phyloP scores from a whole-genome alignment of 2,888 invertebrate species.

The Ennomos erosarius region DNA sequence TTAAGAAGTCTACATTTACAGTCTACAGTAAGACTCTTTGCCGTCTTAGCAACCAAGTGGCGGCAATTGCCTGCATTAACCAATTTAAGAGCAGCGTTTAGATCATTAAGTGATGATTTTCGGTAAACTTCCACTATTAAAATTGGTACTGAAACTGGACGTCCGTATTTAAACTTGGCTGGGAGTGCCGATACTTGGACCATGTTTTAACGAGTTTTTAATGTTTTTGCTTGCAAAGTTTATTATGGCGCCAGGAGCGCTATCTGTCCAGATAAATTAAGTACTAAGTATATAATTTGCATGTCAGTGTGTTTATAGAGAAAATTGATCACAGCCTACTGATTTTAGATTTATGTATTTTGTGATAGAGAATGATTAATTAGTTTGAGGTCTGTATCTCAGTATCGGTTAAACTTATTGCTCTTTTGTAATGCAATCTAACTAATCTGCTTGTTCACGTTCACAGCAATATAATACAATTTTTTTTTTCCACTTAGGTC shows the following conservation, averaged over 20 bases:
- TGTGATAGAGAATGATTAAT: background rate
- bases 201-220: slow-evolving; percentile 76
- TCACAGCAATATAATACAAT: too few species aligned
- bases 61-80: slow-evolving; percentile 24
- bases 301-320: slow-evolving; percentile 36
- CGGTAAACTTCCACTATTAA: slow-evolving; percentile 8
- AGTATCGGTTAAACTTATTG: too few species aligned
- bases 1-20: background rate
- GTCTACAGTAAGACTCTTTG: slow-evolving; percentile 5
- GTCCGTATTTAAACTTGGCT: slow-evolving; percentile 39
- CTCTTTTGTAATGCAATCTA: too few species aligned
- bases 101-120: slow-evolving; percentile 27
- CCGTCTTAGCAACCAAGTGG: slow-evolving; percentile 10
- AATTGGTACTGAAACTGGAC: slow-evolving; percentile 33
- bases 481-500: too few species aligned
- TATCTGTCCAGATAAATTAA: slow-evolving; percentile 55
- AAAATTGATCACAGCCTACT: slow-evolving; percentile 18
- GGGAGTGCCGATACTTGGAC: slow-evolving; percentile 56
- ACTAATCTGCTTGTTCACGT: too few species aligned
- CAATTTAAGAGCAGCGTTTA: slow-evolving; percentile 25
- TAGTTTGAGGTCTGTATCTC: too few species aligned
- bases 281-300: slow-evolving; percentile 59
- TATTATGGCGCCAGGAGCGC: slow-evolving; percentile 68
- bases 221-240: slow-evolving; percentile 70
- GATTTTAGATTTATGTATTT: background rate